phyloP scores from a whole-genome alignment of 2,888 invertebrate genomes.

The Cephus nigrinus region DNA sequence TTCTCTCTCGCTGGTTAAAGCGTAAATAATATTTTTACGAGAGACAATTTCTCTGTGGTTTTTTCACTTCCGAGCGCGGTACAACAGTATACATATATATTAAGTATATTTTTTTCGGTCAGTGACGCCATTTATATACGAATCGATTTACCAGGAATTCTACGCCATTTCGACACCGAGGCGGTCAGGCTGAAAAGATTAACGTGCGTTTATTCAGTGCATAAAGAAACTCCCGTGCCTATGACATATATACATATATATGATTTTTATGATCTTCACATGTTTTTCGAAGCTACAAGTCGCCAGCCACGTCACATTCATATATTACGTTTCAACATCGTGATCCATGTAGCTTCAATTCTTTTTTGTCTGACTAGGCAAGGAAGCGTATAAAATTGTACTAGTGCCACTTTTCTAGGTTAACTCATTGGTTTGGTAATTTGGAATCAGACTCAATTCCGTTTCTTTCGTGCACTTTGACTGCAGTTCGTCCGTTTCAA shows the following conservation, averaged over 20 bases:
- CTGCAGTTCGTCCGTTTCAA: background rate
- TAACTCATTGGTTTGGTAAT: background rate
- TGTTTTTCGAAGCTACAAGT: background rate
- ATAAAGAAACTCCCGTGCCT: background rate
- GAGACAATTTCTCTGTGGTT: slow-evolving; percentile 35
- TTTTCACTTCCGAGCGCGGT: slow-evolving; percentile 31
- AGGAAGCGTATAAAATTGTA: background rate
- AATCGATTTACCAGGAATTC: slow-evolving; percentile 42
- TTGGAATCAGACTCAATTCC: background rate
- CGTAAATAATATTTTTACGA: slow-evolving; percentile 44
- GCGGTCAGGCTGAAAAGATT: background rate
- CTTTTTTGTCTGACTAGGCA: background rate
- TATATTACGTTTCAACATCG: background rate
- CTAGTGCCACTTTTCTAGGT: background rate
- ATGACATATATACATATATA: background rate
- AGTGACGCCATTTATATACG: slow-evolving; percentile 37
- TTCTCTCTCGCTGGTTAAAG: slow-evolving; percentile 14
- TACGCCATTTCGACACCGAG: slow-evolving; percentile 35
- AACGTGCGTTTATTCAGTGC: background rate
- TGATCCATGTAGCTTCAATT: background rate
- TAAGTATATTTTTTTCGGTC: slow-evolving; percentile 29
- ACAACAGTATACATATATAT: slow-evolving; percentile 31
- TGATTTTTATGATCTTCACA: background rate
- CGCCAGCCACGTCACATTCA: background rate
- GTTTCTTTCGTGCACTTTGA: background rate